Base-by-base conservation (phyloP, 2,113 vertebrate species). In the Tympanuchus pallidicinctus region DNA sequence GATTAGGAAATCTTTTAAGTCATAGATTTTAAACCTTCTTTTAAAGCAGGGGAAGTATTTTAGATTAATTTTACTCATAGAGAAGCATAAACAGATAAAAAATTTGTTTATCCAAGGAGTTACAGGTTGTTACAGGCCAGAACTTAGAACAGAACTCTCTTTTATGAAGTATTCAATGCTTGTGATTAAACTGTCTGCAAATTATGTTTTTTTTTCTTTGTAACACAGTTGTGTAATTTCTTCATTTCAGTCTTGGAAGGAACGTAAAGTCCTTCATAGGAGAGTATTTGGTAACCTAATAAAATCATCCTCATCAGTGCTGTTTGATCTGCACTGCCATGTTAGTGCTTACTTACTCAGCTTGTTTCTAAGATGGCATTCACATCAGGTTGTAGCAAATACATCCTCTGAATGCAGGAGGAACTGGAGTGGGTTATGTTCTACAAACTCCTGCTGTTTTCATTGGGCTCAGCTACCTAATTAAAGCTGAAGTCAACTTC, bases 401-500 rank as follows among this genome's bases (percentile, higher is more conserved):
- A 52, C 0, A 52, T 61, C 27, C 66, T 80, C 57, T 86, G 80
- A 86, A 88, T 69, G 73, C 85, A 83, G 69, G 64, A 91, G 64
- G 75, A 86, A 65, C 21, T 86, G 73, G 76, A 94, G 59, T 34
- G 43, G 72, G 72, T 77, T 85, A 48, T 0, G 0, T 89, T 85
- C 64, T 67, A 60, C 61, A 90, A 81, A 78, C 38, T 80, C 72
- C 83, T 0, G 8, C 70, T 89, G 89, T 52, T 91, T 85, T 82
- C 82, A 25, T n/a, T 89, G 63, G 82, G 65, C 52, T 94, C 5
- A 3, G 72, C 69, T 77, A 77, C 76, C 52, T 91, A 86, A 96
- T 94, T 94, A 91, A 94, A 86, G 85, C 92, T 88, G 52, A 74
- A 93, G 72, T 77, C 72, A 86, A 54, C 93, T 95, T 91, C 40